A percentile compares a stretch with the other conserved stretches of the same genome.
Evolutionary conservation across 1,140 invertebrate genomes (phyloP).

Genomic region (Cyclargus thomasi): DNA sequence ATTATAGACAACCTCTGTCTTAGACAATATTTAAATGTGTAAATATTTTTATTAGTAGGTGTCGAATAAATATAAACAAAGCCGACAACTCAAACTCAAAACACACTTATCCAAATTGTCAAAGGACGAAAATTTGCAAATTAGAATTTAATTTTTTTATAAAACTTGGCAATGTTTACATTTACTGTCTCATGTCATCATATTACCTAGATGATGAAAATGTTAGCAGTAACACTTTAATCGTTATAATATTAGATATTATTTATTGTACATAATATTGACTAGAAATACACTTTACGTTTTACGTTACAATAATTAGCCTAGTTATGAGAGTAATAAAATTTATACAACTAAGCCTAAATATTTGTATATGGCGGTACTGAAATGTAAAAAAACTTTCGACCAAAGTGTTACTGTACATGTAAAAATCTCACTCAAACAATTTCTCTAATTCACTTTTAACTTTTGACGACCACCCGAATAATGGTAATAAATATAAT

Average conservation of each 20-base stretch:
- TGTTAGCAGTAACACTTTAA: constrained; percentile 11
- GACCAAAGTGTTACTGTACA: constrained; percentile 17
- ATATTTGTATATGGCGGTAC: constrained; percentile 12
- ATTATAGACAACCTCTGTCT: too few species aligned
- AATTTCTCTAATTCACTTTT: constrained; percentile 9
- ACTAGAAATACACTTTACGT: background rate
- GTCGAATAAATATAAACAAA: background rate
- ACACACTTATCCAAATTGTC: background rate
- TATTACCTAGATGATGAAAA: background rate
- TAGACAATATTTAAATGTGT: too few species aligned
- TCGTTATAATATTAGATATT: background rate
- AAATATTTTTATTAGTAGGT: too few species aligned
- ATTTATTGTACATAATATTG: background rate
- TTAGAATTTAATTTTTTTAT: background rate
- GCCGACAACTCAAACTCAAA: background rate
- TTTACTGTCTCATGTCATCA: background rate
- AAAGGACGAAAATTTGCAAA: background rate
- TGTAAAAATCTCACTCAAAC: constrained; percentile 15
- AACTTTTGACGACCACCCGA: background rate
- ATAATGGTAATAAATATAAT: background rate
- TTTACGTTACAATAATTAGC: background rate
- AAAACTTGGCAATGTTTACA: background rate
- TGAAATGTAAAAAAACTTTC: constrained; percentile 11
- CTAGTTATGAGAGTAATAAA: constrained; percentile 12
- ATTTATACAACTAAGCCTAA: constrained; percentile 18